A percentile compares a stretch with the other conserved stretches of the same genome.
phyloP scores from a whole-genome alignment of 2,113 vertebrate genomes.

The Galbula dea region DNA sequence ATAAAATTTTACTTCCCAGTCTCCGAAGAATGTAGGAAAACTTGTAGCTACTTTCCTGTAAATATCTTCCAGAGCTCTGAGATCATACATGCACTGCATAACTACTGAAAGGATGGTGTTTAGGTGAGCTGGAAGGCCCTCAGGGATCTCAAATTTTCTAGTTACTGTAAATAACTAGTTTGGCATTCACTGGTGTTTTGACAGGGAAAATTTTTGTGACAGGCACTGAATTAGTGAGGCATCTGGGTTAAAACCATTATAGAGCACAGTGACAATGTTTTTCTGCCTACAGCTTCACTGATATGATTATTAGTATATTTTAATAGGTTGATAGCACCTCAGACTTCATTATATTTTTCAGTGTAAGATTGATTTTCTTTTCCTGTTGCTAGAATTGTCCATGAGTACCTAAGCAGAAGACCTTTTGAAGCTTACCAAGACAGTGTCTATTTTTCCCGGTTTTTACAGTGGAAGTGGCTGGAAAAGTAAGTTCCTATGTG shows the following conservation, averaged over 20 bases:
- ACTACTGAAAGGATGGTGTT: background rate
- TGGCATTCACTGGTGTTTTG: background rate
- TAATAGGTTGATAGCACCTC: background rate
- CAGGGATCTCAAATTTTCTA: background rate
- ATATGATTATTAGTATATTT: background rate
- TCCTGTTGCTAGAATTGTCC: slow-evolving; percentile 79
- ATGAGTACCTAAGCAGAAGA: slow-evolving; percentile 84
- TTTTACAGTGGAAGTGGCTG: slow-evolving; percentile 95
- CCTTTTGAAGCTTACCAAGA: slow-evolving; percentile 89
- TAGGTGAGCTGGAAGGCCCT: background rate
- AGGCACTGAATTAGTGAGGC: background rate
- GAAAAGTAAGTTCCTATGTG: slow-evolving; percentile 81
- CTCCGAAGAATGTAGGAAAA: background rate
- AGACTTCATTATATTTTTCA: background rate
- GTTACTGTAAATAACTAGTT: background rate
- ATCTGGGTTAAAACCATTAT: background rate
- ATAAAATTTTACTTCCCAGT: background rate
- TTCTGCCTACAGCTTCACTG: background rate
- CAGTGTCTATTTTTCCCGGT: slow-evolving; percentile 87
- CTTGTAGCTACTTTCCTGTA: background rate
- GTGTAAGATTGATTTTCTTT: background rate
- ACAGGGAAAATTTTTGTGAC: background rate
- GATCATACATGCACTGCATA: background rate
- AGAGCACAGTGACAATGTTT: background rate
- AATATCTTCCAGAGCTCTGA: background rate